Conservation (phyloP, 2,888 invertebrate genomes). For the Cyclophora albipunctata region DNA sequence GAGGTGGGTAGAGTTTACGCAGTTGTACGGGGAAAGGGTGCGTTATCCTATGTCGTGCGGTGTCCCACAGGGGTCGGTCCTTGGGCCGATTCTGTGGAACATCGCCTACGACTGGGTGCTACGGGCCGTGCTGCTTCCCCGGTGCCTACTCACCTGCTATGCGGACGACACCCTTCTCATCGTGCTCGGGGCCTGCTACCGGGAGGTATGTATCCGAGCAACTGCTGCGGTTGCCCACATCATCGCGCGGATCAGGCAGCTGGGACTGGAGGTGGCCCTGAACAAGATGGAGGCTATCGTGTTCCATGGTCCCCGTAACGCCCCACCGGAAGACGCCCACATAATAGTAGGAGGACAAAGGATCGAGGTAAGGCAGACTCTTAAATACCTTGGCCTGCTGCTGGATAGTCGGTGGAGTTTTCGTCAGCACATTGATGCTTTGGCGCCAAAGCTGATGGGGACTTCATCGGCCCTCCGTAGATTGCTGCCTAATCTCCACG, state of each 20-base stretch:
- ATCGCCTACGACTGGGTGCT: constrained; percentile 10
- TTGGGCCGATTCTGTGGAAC: constrained; percentile 15
- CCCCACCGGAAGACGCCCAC: constrained; percentile 1
- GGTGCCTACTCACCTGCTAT: constrained; percentile 6
- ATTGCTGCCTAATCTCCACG: not conserved
- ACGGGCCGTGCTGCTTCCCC: constrained; percentile 1
- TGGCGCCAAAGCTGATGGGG: constrained; percentile 4
- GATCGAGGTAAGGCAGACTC: constrained; percentile 2
- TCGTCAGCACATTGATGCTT: constrained; percentile 1
- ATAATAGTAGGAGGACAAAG: constrained; percentile 2
- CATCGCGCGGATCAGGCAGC: not conserved
- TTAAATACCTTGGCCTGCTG: constrained; percentile 6
- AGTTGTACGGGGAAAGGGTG: not conserved
- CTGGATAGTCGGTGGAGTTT: constrained; percentile 5
- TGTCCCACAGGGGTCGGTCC: constrained; percentile 16
- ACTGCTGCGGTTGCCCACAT: not conserved
- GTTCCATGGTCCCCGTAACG: constrained; percentile 4
- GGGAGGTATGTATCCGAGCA: not conserved
- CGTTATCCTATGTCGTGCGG: constrained; percentile 1
- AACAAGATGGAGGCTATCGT: not conserved
- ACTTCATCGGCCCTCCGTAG: not conserved
- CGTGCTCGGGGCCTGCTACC: not conserved
- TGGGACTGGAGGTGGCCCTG: not conserved
- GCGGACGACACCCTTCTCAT: constrained; percentile 13
- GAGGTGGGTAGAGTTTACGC: not conserved